Evolutionary conservation across 2,113 vertebrate species (phyloP), one percentile per base, ranked within the genome.

Genomic region (Bufo gargarizans): DNA sequence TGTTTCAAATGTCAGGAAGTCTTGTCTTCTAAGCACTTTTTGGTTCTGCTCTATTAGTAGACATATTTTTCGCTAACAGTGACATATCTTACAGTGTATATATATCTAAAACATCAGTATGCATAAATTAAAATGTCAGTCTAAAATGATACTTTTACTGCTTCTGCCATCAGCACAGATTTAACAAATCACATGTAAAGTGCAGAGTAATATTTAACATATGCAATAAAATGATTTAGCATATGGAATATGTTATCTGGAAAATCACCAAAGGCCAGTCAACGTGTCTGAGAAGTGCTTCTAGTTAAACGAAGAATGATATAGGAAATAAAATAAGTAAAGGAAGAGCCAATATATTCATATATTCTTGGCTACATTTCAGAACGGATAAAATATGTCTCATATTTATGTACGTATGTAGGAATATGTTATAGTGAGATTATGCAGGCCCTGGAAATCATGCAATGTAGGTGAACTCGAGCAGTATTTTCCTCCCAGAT

Each of bases 191-290:
- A 33, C 71, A 65, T 79, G 49, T 50, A 79, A 69, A 69, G 77
- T 81, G 77, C 71, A 22, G 22, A 87, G 22, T 87, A 80, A 71
- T 87, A 80, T 87, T 87, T 84, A 88, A 77, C 69, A 65, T 83
- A 83, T 77, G 69, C 71, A 65, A 67, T 33, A 33, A 33, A 33
- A 33, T 61, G 14, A 45, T 77, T 76, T 65, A 88, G 56, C 87
- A 88, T 82, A 77, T 82, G 80, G 71, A 83, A 88, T 83, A 63
- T 55, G 80, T 88, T 83, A 88, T 20, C 79, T 63, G 77, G 49
- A 59, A 88, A 82, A 81, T 72, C 77, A 87, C 69, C 69, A 88
- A 88, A 83, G 80, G 53, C 55, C 78, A 45, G 82, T 82, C 86
- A 88, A 88, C 76, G 65, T 81, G 69, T 82, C 67, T 58, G 86